These are phyloP conservation scores for Apamea monoglypha DNA, from an alignment of 2,888 invertebrate species.

Conservation along the genomic window DNA sequence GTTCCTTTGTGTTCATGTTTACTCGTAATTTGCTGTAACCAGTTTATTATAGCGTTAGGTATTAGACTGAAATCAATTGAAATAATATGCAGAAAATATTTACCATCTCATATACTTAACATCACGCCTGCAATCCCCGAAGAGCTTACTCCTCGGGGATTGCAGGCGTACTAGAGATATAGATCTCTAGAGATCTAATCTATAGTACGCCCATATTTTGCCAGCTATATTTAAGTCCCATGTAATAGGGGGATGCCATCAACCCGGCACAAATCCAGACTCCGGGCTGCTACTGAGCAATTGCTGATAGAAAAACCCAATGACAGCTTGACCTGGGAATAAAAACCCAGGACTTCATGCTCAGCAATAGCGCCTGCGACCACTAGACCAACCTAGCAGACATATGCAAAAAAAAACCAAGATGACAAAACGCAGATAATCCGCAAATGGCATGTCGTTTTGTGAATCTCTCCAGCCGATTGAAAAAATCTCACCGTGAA, in stretches of 20 bases:
- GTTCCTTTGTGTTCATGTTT: background rate
- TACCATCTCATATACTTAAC: background rate
- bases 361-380: background rate
- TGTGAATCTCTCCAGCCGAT: background rate
- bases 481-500: too few species aligned
- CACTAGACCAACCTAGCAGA: background rate
- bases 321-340: too few species aligned
- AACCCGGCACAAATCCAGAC: too few species aligned
- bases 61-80: background rate
- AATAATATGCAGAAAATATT: background rate
- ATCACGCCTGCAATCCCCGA: background rate
- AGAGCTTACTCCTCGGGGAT: too few species aligned
- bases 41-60: background rate
- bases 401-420: background rate
- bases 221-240: background rate
- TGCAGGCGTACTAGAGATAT: too few species aligned
- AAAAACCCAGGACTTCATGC: background rate
- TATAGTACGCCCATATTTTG: background rate
- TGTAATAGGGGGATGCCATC: background rate
- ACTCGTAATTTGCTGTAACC: background rate
- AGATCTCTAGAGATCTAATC: too few species aligned
- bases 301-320: too few species aligned
- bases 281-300: too few species aligned
- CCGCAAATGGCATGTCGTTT: background rate
- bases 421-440: background rate